These are phyloP conservation scores for Cettia cetti DNA, from an alignment of 2,113 vertebrate genomes.

Conservation along the genomic window DNA sequence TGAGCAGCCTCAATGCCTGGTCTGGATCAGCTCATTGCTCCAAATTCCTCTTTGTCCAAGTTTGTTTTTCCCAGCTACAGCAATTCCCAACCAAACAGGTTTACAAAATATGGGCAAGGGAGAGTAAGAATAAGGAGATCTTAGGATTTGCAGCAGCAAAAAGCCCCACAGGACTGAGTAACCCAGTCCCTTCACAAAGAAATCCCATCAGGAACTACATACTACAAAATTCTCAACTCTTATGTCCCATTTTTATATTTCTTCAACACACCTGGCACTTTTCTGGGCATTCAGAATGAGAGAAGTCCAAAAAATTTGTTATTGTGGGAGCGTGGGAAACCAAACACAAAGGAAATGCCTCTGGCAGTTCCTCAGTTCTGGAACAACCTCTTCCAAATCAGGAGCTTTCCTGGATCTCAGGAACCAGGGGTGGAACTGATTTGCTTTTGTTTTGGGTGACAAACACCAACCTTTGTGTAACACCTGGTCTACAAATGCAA, in stretches of 20 bases:
- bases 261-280: neutral
- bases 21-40: neutral
- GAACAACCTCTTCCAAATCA: neutral
- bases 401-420: neutral
- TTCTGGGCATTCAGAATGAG: neutral
- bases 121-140: neutral
- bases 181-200: neutral
- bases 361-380: neutral
- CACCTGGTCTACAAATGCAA: neutral
- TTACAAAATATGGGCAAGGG: neutral
- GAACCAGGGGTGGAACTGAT: neutral
- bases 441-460: neutral
- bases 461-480: neutral
- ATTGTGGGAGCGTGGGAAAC: neutral
- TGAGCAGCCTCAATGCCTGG: rapidly evolving
- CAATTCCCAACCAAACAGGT: neutral
- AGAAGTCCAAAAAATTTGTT: neutral
- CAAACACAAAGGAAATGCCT: rapidly evolving
- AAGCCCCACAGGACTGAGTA: neutral
- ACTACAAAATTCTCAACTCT: neutral
- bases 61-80: neutral
- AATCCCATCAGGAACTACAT: neutral
- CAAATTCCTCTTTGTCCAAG: neutral
- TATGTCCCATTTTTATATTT: neutral
- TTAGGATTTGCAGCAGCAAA: neutral